Evolutionary conservation across 2,113 vertebrate genomes (phyloP), one percentile per base, ranked within the genome.

Genomic region (Hippocampus zosterae): DNA sequence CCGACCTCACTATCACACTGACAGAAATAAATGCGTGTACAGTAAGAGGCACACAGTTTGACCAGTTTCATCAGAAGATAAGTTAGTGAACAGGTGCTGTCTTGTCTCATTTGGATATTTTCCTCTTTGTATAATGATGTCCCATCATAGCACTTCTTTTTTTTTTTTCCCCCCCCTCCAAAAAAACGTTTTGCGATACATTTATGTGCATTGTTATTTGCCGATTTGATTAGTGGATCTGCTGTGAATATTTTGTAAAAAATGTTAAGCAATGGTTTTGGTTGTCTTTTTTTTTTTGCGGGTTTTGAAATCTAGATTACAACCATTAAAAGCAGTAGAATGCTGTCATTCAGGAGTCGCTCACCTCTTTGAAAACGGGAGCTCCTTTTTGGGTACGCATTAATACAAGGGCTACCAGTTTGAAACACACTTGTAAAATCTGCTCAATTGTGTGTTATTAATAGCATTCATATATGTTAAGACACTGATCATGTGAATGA

Each of bases 1-100:
- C 92, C 92, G 0, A 84, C 85, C 23, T 87, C 91, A 40, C 84
- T 90, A 60, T 90, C 91, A 41, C 91, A 91, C 77, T 91, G 84
- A 92, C 41, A 33, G 27, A 33, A 60, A 60, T 60, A 18, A 60
- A 60, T 60, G 8, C 27, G 33, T 33, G 27, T 33, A 60, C 57
- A 33, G 15, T 18, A 33, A 18, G 12, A 18, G 27, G 5, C 69
- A 80, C 74, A 33, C 81, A 13, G 25, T 81, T 61, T 71, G 29
- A 66, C 66, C 23, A 41, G 3, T 69, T 48, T 56, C 0, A 56
- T 67, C 3, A 13, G 11, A 57, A 57, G 15, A 27, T 27, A 8
- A 33, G 57, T 27, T 55, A 55, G 52, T 8, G 61, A 55, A 67
- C 73, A 1, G 33, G 48, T 52, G 44, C 19, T 65, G n/a, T 65